Conservation (phyloP, 2,888 invertebrate genomes). For the Pachycephus smyrnensis region DNA sequence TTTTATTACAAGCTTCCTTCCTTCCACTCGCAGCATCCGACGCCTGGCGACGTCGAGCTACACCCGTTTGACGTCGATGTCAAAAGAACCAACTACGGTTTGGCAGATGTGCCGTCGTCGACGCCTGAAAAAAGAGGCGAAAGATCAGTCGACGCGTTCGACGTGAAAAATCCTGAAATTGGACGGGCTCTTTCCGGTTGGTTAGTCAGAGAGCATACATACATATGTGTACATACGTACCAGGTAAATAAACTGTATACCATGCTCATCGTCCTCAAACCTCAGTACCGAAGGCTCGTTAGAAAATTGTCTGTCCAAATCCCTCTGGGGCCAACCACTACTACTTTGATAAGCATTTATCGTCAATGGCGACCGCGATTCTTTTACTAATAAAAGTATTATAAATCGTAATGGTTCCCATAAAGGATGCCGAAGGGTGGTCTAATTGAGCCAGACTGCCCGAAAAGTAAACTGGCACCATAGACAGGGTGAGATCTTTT, state of each 20-base stretch:
- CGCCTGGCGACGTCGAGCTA: not conserved
- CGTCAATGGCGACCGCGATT: not conserved
- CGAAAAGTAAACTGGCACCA: not conserved
- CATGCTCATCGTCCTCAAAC: not conserved
- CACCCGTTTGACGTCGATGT: conserved; percentile 43
- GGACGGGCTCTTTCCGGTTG: not conserved
- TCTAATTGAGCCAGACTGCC: not conserved
- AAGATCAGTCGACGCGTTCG: not conserved
- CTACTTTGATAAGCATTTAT: not conserved
- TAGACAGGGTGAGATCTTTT: not conserved
- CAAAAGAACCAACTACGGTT: conserved; percentile 30
- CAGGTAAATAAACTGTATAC: not conserved
- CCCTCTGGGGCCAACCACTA: not conserved
- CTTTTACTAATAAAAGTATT: not conserved
- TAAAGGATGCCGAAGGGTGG: not conserved
- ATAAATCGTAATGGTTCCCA: not conserved
- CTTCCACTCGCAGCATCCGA: conserved; percentile 18
- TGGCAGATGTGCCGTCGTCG: not conserved
- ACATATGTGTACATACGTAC: not conserved
- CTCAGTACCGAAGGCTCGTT: not conserved
- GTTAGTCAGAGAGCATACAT: not conserved
- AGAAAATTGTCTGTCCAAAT: not conserved
- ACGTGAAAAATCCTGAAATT: not conserved
- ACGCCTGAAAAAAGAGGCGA: not conserved
- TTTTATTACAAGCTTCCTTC: conserved; percentile 22